A percentile compares a stretch with the other conserved stretches of the same genome.
phyloP scores from a whole-genome alignment of 2,888 invertebrate genomes.

The Conchocele bisecta region DNA sequence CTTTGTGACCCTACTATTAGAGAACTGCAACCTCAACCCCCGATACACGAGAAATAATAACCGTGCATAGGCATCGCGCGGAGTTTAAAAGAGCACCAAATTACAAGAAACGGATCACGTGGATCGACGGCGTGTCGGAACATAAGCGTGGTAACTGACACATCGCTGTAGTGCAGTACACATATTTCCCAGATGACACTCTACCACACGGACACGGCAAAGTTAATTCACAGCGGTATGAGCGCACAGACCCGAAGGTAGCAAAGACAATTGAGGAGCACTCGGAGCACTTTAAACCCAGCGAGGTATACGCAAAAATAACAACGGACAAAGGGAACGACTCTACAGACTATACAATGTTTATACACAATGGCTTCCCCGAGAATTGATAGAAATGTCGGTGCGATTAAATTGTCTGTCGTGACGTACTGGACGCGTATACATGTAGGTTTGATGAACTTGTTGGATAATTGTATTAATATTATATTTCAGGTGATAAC shows the following conservation, averaged over 20 bases:
- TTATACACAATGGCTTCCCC: too few relatives aligned
- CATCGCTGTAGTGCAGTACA: constrained; percentile 1
- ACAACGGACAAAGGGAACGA: background rate
- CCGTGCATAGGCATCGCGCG: background rate
- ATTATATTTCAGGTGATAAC: too few relatives aligned
- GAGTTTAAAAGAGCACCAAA: background rate
- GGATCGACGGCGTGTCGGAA: background rate
- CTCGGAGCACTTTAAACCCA: background rate
- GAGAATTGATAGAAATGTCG: too few relatives aligned
- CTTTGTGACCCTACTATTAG: too few relatives aligned
- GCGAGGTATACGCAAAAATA: background rate
- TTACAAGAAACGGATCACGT: constrained; percentile 1
- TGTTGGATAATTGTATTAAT: too few relatives aligned
- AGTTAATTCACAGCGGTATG: background rate
- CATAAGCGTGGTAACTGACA: background rate
- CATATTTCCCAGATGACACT: background rate
- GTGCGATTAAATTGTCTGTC: too few relatives aligned
- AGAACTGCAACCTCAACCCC: too few relatives aligned
- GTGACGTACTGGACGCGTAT: too few relatives aligned
- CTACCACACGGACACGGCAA: background rate
- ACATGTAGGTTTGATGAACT: too few relatives aligned
- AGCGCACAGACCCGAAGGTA: background rate
- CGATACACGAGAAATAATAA: too few relatives aligned
- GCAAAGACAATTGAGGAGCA: background rate
- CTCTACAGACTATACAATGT: too few relatives aligned